Evolutionary conservation across 35 echinoderm and acorn worm species (phyloP), one percentile per base, ranked within the genome.

Genomic region (Chiridota heheva): DNA sequence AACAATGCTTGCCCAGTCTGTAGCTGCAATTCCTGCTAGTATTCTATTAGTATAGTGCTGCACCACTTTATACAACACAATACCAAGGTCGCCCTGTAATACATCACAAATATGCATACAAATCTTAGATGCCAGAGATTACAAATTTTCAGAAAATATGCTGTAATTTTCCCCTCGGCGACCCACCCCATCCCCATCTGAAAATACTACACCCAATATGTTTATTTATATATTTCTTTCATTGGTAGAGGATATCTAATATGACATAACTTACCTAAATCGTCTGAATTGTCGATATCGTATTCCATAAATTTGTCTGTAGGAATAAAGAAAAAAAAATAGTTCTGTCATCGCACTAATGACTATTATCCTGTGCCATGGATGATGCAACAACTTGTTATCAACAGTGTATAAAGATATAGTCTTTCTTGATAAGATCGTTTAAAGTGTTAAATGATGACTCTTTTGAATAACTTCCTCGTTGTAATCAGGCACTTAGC

Each of bases 231-330:
- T 27, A 15, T 20, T 25, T 20, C 44, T n/a, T 1, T 8, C 13
- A 4, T 5, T 24, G 70, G 36, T 42, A 42, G 12, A 73, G 24
- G 43, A 38, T 42, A 25, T 36, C 1, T 10, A 20, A 38, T 27
- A n/a, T 20, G 58, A 43, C 17, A 57, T 7, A 56, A 85, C 81
- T 96, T 86, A 96, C 91, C 87, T 12, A 96, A 63, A 49, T 90
- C 91, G 8, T 80, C 86, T 35, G 75, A 90, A 64, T 79, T 63
- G 62, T 96, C 91, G 4, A 85, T 38, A 68, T 96, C 91, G 32
- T 86, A 96, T 64, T 81, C 63, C 7, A 96, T 96, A 69, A 96
- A 96, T 61, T 96, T 32, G 2, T 30, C 91, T 95, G 91, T 39
- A 88, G 77, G 25, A 69, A 77, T 44, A 43, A 82, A 58, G 43